A percentile compares a stretch with the other conserved stretches of the same genome.
These are phyloP conservation scores for Stenodera caucasica DNA, from an alignment of 2,888 invertebrate genomes.

Conservation along the genomic window DNA sequence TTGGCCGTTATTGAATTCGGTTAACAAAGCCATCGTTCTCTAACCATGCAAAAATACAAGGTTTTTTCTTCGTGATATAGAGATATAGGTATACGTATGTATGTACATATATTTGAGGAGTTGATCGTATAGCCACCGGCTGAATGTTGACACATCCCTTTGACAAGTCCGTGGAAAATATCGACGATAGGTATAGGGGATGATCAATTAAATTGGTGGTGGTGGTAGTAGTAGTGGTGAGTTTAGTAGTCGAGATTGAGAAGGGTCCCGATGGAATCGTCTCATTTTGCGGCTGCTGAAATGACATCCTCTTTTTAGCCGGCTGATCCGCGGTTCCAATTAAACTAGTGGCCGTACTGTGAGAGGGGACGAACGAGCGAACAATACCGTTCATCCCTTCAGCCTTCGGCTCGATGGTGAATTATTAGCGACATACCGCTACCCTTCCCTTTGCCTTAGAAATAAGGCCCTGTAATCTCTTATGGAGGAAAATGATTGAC, in stretches of 20 bases:
- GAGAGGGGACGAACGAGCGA: slow-evolving; percentile 31
- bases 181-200: slow-evolving; percentile 3
- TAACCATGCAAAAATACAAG: slow-evolving; percentile 4
- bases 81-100: too few relatives aligned
- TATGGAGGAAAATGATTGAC: slow-evolving; percentile 23
- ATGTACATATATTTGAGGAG: too few relatives aligned
- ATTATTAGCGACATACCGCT: slow-evolving; percentile 33
- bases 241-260: slow-evolving; percentile 31
- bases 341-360: slow-evolving; percentile 48
- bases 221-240: background rate
- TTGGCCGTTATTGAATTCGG: background rate
- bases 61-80: background rate
- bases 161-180: slow-evolving; percentile 16
- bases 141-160: slow-evolving; percentile 6
- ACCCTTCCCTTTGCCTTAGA: slow-evolving; percentile 1
- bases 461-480: slow-evolving; percentile 9
- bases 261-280: slow-evolving; percentile 49
- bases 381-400: slow-evolving; percentile 37
- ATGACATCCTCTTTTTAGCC: slow-evolving; percentile 56
- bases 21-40: slow-evolving; percentile 7
- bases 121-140: background rate
- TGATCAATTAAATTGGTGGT: slow-evolving; percentile 12
- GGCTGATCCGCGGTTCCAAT: slow-evolving; percentile 55
- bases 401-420: slow-evolving; percentile 18
- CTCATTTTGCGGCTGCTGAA: slow-evolving; percentile 52